Conservation (phyloP, 2,797 vertebrate genomes). For the Picus viridis region DNA sequence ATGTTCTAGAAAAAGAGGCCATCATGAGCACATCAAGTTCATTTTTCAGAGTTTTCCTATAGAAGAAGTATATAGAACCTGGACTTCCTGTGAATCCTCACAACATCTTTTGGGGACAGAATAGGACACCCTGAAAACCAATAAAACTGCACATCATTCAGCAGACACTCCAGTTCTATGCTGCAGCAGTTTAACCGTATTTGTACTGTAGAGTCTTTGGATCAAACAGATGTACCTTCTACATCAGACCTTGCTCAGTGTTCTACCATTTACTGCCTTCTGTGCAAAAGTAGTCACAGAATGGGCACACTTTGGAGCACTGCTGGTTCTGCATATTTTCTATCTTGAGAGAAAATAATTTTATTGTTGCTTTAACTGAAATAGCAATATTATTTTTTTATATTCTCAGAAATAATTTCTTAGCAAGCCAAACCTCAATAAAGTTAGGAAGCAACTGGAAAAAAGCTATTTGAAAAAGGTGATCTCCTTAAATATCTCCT, state of each 20-base stretch:
- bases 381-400: neutral
- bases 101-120: neutral
- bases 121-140: neutral
- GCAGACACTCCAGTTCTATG: neutral
- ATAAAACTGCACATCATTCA: neutral
- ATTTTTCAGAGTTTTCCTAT: neutral
- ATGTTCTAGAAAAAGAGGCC: neutral
- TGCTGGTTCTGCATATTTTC: conserved; percentile 16
- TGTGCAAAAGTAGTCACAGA: neutral
- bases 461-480: neutral
- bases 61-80: neutral
- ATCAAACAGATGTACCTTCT: neutral
- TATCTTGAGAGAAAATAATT: neutral
- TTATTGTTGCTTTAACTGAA: neutral
- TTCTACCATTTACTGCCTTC: neutral
- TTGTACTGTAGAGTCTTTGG: neutral
- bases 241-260: neutral
- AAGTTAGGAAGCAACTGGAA: neutral
- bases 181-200: accelerated
- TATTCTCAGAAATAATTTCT: neutral
- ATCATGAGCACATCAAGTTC: neutral
- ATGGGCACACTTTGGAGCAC: neutral
- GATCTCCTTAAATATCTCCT: neutral
- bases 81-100: neutral
- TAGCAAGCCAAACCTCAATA: neutral